Percentiles rank a stretch among this genome's conserved stretches.
Evolutionary conservation across 2,888 invertebrate genomes (phyloP).

Genomic region (Tupiocoris notatus): DNA sequence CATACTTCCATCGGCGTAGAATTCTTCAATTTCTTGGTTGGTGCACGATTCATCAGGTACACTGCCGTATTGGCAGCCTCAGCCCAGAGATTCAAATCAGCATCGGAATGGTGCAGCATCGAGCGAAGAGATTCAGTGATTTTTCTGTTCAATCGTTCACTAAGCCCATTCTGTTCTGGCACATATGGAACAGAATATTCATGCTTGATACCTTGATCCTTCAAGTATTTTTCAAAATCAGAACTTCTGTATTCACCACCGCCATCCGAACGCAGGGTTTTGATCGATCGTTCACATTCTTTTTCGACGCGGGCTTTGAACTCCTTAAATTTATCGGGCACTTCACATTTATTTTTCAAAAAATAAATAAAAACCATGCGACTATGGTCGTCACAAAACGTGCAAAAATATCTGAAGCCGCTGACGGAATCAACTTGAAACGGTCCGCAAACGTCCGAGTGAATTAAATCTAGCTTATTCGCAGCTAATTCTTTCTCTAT

Average conservation of each 20-base stretch:
- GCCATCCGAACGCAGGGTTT: conserved; percentile 24
- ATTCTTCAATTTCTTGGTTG: conserved; percentile 2
- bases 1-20: conserved; percentile 14
- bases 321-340: conserved; percentile 4
- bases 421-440: conserved; percentile 48
- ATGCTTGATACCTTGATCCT: conserved; percentile 42
- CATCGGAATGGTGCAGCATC: conserved; percentile 36
- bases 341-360: conserved; percentile 15
- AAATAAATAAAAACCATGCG: conserved; percentile 31
- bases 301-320: conserved; percentile 30
- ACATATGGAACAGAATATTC: conserved; percentile 41
- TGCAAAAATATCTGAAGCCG: conserved; percentile 43
- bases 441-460: conserved; percentile 49
- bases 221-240: conserved; percentile 45
- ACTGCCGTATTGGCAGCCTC: conserved; percentile 14
- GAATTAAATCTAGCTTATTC: too few relatives aligned
- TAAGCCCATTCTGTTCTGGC: conserved; percentile 47
- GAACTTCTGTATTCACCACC: conserved; percentile 47
- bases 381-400: conserved; percentile 13
- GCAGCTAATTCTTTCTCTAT: conserved; percentile 41
- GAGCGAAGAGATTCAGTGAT: conserved; percentile 46
- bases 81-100: conserved; percentile 18
- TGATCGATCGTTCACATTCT: conserved; percentile 10
- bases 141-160: conserved; percentile 43
- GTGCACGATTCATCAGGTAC: conserved; percentile 5